Percentiles rank a stretch among this genome's conserved stretches.
Evolutionary conservation across 2,888 invertebrate species (phyloP).

Genomic region (Apamea sordens): DNA sequence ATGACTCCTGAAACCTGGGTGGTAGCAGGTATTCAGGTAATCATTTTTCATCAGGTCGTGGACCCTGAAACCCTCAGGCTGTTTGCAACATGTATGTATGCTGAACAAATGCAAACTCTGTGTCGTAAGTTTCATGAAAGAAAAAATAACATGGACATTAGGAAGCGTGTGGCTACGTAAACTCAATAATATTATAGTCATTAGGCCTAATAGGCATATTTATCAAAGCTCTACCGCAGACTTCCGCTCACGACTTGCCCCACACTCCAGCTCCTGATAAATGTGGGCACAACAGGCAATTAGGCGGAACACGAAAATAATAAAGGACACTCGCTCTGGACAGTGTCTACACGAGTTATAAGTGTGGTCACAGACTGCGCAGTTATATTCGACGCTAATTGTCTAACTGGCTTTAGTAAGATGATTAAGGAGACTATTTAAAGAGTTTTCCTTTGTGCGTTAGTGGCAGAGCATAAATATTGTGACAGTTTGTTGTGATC

Average conservation of each 20-base stretch:
- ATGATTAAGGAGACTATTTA: conserved; percentile 24
- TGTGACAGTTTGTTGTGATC: background rate
- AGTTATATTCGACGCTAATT: conserved; percentile 45
- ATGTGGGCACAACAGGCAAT: conserved; percentile 77
- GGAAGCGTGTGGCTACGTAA: background rate
- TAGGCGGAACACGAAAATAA: conserved; percentile 80
- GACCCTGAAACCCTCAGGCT: background rate
- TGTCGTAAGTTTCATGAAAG: background rate
- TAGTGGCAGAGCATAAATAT: conserved; percentile 1
- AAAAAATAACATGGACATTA: background rate
- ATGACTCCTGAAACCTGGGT: too few species aligned
- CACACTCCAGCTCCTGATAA: conserved; percentile 70
- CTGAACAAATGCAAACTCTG: background rate
- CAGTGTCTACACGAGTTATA: conserved; percentile 68
- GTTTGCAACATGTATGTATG: background rate
- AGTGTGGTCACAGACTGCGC: conserved; percentile 47
- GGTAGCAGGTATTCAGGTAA: background rate
- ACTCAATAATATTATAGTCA: too few species aligned
- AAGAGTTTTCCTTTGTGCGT: conserved; percentile 25
- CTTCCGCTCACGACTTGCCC: background rate
- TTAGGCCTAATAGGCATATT: background rate
- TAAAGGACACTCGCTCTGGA: conserved; percentile 77
- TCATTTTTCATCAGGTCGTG: background rate
- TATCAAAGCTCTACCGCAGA: background rate
- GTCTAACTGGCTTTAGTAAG: conserved; percentile 27